Evolutionary conservation across 2,888 invertebrate genomes (phyloP).

Genomic region (Drosophila kanekoi): DNA sequence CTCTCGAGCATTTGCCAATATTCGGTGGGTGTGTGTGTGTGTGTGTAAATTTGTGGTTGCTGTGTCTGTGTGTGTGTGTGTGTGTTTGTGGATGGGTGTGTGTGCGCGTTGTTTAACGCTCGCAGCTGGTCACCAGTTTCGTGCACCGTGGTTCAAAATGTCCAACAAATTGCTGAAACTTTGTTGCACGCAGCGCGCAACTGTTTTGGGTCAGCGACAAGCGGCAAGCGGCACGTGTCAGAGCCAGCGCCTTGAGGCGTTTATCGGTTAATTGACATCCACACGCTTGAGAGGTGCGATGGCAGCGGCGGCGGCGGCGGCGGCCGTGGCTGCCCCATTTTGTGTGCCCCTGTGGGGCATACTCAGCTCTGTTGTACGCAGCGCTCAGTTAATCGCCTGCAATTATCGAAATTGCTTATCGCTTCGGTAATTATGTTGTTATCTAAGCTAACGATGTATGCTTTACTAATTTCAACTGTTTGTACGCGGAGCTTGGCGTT

Average conservation of each 20-base stretch:
- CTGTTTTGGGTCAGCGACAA: constrained; percentile 6
- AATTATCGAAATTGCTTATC: constrained; percentile 57
- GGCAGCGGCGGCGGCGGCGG: not conserved
- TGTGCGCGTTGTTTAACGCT: constrained; percentile 5
- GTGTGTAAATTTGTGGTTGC: constrained; percentile 14
- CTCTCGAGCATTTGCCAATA: constrained; percentile 60
- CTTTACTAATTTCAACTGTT: constrained; percentile 10
- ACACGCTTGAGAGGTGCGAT: constrained; percentile 24
- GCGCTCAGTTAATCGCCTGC: constrained; percentile 37
- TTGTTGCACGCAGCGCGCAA: constrained; percentile 30
- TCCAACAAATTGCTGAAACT: constrained; percentile 58
- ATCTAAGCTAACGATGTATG: constrained; percentile 6
- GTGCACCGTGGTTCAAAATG: constrained; percentile 54
- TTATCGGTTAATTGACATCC: constrained; percentile 61
- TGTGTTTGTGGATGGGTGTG: constrained; percentile 3
- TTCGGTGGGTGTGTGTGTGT: constrained; percentile 9
- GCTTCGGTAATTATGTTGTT: constrained; percentile 35
- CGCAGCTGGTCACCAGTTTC: constrained; percentile 14
- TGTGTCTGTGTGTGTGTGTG: constrained; percentile 8
- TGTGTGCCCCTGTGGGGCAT: constrained; percentile 9
- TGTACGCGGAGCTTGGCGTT: not conserved
- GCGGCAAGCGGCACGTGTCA: not conserved
- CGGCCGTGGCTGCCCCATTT: constrained; percentile 18
- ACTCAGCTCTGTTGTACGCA: constrained; percentile 3
- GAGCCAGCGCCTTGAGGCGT: constrained; percentile 50